Percentiles rank a stretch among this genome's conserved stretches.
These are phyloP conservation scores for Hestina assimilis DNA, from an alignment of 1,140 invertebrate genomes.

Conservation along the genomic window DNA sequence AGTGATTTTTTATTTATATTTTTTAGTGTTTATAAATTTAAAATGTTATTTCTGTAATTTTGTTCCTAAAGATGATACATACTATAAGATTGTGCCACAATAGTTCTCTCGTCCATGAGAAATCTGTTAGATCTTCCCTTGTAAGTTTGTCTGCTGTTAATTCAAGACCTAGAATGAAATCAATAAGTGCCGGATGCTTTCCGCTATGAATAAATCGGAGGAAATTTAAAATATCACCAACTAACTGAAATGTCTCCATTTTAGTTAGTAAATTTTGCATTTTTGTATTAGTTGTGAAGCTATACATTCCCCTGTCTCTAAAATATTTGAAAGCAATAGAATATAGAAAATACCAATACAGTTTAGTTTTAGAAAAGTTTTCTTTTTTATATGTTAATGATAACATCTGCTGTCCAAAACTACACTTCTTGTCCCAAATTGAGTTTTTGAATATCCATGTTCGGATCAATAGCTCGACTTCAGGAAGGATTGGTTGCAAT, in stretches of 20 bases:
- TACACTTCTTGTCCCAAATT: constrained; percentile 73
- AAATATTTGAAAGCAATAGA: constrained; percentile 77
- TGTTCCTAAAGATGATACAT: constrained; percentile 38
- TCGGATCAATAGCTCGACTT: constrained; percentile 79
- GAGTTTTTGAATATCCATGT: constrained; percentile 80
- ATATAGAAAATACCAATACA: constrained; percentile 79
- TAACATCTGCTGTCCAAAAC: constrained; percentile 82
- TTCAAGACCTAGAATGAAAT: constrained; percentile 78
- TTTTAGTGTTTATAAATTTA: neutral
- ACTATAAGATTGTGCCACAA: constrained; percentile 85
- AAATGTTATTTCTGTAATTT: neutral
- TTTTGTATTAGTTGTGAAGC: constrained; percentile 72
- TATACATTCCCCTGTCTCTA: constrained; percentile 76
- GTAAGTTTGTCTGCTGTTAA: constrained; percentile 72
- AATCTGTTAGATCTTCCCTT: constrained; percentile 78
- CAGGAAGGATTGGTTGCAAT: constrained; percentile 77
- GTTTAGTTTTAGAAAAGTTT: constrained; percentile 70
- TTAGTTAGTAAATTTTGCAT: constrained; percentile 74
- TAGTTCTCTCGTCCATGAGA: constrained; percentile 82
- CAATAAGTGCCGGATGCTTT: constrained; percentile 80
- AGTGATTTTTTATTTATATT: neutral
- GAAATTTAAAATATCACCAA: constrained; percentile 81
- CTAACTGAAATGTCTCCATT: constrained; percentile 76
- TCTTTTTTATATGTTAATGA: constrained; percentile 79
- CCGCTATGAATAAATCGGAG: constrained; percentile 81